Evolutionary conservation across 2,888 invertebrate species (phyloP).

Genomic region (Heliconius charithonia): DNA sequence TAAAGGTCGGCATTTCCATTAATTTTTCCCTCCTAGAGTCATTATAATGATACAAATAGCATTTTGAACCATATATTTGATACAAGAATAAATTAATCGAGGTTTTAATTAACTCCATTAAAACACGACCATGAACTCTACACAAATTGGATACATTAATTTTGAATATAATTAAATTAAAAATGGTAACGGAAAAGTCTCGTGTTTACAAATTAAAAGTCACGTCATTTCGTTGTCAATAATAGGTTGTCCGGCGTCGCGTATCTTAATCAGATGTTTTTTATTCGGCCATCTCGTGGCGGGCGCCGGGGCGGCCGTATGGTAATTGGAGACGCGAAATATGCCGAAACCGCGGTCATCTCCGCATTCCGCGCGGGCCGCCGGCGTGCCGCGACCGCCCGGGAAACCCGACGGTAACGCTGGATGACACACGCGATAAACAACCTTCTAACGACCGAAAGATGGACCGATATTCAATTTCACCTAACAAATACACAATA

Average conservation of each 20-base stretch:
- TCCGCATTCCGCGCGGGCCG: constrained; percentile 75
- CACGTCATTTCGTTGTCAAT: constrained; percentile 13
- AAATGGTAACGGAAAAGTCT: constrained; percentile 34
- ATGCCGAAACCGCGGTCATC: constrained; percentile 71
- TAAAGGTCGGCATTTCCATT: constrained; percentile 31
- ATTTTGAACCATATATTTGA: constrained; percentile 31
- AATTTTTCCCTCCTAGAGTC: constrained; percentile 5
- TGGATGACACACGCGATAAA: constrained; percentile 49
- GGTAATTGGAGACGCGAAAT: constrained; percentile 67
- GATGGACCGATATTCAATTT: constrained; percentile 45
- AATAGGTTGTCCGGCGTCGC: constrained; percentile 42
- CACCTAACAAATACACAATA: background rate
- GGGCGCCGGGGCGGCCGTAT: constrained; percentile 63
- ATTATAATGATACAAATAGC: constrained; percentile 26
- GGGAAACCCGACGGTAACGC: constrained; percentile 66
- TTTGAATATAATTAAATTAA: constrained; percentile 30
- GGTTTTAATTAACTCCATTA: constrained; percentile 33
- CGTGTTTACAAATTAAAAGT: constrained; percentile 33
- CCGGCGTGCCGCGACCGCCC: constrained; percentile 57
- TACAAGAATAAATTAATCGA: constrained; percentile 35
- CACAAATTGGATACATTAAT: constrained; percentile 19
- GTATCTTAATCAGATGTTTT: constrained; percentile 50
- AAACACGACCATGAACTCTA: constrained; percentile 37
- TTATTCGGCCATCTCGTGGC: constrained; percentile 48
- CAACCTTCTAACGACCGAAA: constrained; percentile 50